A percentile compares a stretch with the other conserved stretches of the same genome.
Evolutionary conservation across 2,113 vertebrate genomes (phyloP).

Genomic region (Polypterus bichir): DNA sequence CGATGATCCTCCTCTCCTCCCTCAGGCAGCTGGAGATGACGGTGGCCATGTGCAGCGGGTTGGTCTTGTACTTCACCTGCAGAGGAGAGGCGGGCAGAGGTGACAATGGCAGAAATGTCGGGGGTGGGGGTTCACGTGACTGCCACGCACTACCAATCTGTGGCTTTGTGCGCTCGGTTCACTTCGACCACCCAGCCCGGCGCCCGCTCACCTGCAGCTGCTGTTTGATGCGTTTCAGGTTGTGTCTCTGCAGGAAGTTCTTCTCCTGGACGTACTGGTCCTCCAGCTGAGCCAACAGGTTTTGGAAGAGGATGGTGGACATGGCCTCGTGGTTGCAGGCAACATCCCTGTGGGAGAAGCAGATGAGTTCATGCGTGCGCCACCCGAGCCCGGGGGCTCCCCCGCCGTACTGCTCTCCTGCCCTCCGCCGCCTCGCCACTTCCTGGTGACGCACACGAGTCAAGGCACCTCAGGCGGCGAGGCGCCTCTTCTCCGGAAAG

Average conservation of each 20-base stretch:
- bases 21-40: constrained; percentile 81
- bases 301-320: constrained; percentile 72
- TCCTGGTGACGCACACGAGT: neutral
- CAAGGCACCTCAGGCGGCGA: neutral
- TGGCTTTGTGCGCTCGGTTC: too few species aligned
- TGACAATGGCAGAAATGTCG: too few species aligned
- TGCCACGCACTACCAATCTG: too few species aligned
- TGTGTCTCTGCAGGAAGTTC: constrained; percentile 87
- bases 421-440: neutral
- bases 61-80: constrained; percentile 75
- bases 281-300: constrained; percentile 78
- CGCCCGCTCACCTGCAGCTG: constrained; percentile 67
- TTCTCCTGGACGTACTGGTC: constrained; percentile 75
- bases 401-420: neutral
- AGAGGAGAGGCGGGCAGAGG: constrained; percentile 18
- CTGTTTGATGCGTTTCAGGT: constrained; percentile 86
- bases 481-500: too few species aligned
- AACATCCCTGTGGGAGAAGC: constrained; percentile 45
- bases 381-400: neutral
- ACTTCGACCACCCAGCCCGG: too few species aligned
- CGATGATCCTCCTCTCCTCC: constrained; percentile 82
- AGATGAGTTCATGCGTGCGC: neutral
- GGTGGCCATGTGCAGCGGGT: constrained; percentile 69
- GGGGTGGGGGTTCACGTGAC: too few species aligned
- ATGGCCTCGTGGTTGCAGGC: constrained; percentile 75